phyloP scores from a whole-genome alignment of 2,888 invertebrate species.

The Seira sanloemensis region DNA sequence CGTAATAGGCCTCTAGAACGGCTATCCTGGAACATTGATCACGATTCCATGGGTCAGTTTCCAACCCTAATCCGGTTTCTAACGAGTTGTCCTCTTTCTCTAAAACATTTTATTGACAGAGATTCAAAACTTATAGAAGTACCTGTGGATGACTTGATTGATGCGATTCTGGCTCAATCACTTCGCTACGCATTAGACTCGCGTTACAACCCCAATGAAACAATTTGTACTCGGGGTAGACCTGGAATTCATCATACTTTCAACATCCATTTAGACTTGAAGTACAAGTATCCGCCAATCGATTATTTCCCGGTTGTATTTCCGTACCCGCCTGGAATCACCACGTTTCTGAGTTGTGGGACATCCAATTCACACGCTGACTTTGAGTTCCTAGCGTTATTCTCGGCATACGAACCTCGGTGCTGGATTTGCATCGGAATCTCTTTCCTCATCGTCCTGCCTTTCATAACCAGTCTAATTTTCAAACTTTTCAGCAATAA shows the following conservation, averaged over 20 bases:
- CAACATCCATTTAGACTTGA: neutral
- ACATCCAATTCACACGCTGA: neutral
- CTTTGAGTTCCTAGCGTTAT: neutral
- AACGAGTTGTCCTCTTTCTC: no score
- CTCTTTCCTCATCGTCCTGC: neutral
- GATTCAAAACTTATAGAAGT: no score
- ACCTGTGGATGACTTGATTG: neutral
- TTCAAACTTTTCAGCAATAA: no score
- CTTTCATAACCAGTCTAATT: neutral
- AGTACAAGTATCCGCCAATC: neutral
- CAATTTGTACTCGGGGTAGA: neutral
- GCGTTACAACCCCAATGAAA: neutral
- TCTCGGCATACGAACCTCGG: neutral
- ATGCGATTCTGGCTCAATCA: neutral
- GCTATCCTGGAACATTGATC: no score
- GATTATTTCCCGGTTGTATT: neutral
- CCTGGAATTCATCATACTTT: neutral
- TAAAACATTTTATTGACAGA: no score
- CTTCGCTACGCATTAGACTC: neutral
- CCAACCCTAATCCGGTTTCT: no score
- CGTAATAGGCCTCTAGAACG: no score
- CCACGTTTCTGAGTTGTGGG: neutral
- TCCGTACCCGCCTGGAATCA: neutral
- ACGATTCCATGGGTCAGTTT: no score
- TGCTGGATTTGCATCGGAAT: neutral